Evolutionary conservation across 2,888 invertebrate genomes (phyloP).

Genomic region (Drosophila leonis): DNA sequence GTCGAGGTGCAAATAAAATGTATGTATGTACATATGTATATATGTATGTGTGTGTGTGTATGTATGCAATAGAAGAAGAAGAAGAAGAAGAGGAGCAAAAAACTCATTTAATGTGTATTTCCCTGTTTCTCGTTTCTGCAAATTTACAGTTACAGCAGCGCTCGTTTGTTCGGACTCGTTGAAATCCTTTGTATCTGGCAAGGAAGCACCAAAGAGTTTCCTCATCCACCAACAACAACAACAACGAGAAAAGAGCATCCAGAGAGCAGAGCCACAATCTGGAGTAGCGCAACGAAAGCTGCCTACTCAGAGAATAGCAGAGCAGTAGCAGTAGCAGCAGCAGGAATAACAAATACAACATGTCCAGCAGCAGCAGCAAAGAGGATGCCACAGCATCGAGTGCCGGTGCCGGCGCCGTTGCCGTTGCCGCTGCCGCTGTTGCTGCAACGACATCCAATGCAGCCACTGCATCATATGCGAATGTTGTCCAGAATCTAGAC

Average conservation of each 20-base stretch:
- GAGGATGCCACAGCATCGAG: slow-evolving; percentile 76
- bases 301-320: slow-evolving; percentile 65
- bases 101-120: slow-evolving; percentile 15
- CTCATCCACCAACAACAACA: slow-evolving; percentile 47
- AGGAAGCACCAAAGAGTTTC: slow-evolving; percentile 84
- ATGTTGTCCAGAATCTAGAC: slow-evolving; percentile 87
- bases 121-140: neutral
- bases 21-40: slow-evolving; percentile 32
- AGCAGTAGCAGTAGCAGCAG: slow-evolving; percentile 34
- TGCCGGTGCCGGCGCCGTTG: slow-evolving; percentile 56
- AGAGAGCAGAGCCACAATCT: slow-evolving; percentile 54
- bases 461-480: slow-evolving; percentile 88
- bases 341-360: slow-evolving; percentile 52
- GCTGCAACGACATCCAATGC: slow-evolving; percentile 22
- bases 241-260: slow-evolving; percentile 35
- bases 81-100: neutral
- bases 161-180: too few relatives aligned
- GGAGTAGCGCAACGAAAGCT: slow-evolving; percentile 56
- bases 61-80: neutral
- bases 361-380: slow-evolving; percentile 83
- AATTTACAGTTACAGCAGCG: slow-evolving; percentile 53
- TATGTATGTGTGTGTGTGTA: slow-evolving; percentile 32
- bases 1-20: slow-evolving; percentile 39
- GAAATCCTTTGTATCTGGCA: slow-evolving; percentile 50
- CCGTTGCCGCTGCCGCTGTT: slow-evolving; percentile 87